Conservation (phyloP, 1,140 invertebrate species). For the Caligus rogercresseyi region DNA sequence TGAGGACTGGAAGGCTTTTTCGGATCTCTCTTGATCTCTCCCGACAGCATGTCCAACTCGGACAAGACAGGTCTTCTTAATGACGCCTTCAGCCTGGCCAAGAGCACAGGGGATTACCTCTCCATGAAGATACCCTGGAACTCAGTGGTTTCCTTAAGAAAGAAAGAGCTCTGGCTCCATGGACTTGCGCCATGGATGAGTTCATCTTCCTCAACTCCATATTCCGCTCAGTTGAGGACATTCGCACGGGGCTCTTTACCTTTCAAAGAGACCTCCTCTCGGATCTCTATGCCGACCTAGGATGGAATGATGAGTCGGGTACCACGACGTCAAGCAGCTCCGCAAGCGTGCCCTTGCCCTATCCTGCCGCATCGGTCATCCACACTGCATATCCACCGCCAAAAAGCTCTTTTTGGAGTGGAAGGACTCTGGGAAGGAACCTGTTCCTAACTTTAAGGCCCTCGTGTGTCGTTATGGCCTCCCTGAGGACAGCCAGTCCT, state of each 20-base stretch:
- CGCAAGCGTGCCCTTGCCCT: constrained; percentile 27
- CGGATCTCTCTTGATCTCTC: constrained; percentile 31
- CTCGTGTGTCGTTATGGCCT: constrained; percentile 34
- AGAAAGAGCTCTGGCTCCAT: constrained; percentile 32
- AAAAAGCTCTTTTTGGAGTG: constrained; percentile 27
- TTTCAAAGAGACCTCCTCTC: neutral
- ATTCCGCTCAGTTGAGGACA: neutral
- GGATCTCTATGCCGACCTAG: constrained; percentile 30
- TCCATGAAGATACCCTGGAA: neutral
- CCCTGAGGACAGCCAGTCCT: constrained; percentile 34
- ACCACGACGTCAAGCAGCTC: constrained; percentile 29
- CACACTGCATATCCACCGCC: constrained; percentile 28
- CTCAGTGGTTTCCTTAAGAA: constrained; percentile 28
- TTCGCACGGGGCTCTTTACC: neutral
- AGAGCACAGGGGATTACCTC: constrained; percentile 20
- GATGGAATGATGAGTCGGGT: constrained; percentile 38
- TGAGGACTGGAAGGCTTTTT: constrained; percentile 46
- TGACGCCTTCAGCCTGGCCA: constrained; percentile 33
- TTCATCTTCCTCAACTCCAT: constrained; percentile 23
- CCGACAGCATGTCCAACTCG: constrained; percentile 23
- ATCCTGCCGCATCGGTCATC: constrained; percentile 28
- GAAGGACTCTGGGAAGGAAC: constrained; percentile 29
- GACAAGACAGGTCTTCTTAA: constrained; percentile 33
- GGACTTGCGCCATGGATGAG: constrained; percentile 28
- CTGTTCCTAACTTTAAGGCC: constrained; percentile 43